A percentile compares a stretch with the other conserved stretches of the same genome.
phyloP scores from a whole-genome alignment of 2,797 vertebrate genomes.

The Limosa lapponica region DNA sequence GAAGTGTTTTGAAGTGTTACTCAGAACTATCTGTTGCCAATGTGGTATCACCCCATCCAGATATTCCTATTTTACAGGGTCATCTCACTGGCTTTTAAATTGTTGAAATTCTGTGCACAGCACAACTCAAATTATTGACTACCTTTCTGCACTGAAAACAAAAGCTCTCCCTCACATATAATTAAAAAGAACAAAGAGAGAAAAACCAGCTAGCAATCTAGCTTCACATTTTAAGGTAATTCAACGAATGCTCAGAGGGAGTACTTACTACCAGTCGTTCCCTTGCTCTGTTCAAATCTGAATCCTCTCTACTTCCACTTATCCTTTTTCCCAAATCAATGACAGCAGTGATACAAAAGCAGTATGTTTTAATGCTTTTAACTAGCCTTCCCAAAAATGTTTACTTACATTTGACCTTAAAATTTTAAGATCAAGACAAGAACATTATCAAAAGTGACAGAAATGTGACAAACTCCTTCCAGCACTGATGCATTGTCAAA shows the following conservation, averaged over 20 bases:
- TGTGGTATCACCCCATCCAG: not conserved
- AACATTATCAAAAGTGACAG: not conserved
- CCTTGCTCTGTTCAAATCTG: not conserved
- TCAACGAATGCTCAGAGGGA: not conserved
- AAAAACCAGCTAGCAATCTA: not conserved
- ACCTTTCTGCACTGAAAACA: not conserved
- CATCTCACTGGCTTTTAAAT: not conserved
- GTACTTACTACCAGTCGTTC: not conserved
- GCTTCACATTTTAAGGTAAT: not conserved
- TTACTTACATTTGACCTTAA: not conserved
- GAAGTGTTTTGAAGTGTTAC: not conserved
- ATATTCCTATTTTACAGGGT: not conserved
- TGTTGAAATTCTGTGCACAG: not conserved
- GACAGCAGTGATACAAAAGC: not conserved
- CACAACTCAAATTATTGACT: not conserved
- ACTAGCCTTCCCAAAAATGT: not conserved
- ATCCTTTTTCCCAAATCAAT: not conserved
- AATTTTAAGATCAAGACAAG: not conserved
- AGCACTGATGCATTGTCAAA: not conserved
- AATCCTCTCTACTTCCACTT: not conserved
- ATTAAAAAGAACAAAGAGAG: not conserved
- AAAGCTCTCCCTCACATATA: not conserved
- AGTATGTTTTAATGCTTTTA: not conserved
- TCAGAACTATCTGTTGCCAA: not conserved
- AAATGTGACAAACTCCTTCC: not conserved